A percentile compares a stretch with the other conserved stretches of the same genome.
Evolutionary conservation across 2,888 invertebrate species (phyloP).

Genomic region (Nomada flava): DNA sequence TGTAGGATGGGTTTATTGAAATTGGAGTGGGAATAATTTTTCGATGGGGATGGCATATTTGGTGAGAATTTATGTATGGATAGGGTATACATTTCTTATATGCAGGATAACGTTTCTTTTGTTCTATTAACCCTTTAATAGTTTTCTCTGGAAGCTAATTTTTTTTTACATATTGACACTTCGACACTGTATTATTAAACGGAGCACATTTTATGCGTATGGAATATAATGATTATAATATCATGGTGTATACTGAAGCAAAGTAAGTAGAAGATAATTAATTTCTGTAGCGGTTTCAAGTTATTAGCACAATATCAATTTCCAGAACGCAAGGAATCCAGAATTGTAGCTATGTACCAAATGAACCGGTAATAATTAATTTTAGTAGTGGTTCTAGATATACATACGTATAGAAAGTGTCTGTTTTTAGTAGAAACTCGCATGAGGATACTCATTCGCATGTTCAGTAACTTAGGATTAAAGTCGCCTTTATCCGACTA

Average conservation of each 20-base stretch:
- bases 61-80: background rate
- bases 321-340: too few relatives aligned
- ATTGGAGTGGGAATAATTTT: slow-evolving; percentile 4
- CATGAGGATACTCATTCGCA: background rate
- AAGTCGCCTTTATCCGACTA: background rate
- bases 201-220: too few relatives aligned
- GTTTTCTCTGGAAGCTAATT: too few relatives aligned
- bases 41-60: background rate
- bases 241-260: too few relatives aligned
- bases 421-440: background rate
- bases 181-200: too few relatives aligned
- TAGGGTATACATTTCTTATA: background rate
- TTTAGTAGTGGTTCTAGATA: background rate
- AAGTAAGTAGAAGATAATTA: too few relatives aligned
- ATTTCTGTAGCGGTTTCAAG: too few relatives aligned
- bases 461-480: background rate
- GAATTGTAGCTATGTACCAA: too few relatives aligned
- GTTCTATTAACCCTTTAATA: too few relatives aligned
- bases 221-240: too few relatives aligned
- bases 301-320: too few relatives aligned
- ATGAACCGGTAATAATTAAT: background rate
- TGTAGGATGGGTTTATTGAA: slow-evolving; percentile 3
- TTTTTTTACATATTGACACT: too few relatives aligned
- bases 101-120: background rate
- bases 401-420: background rate